phyloP scores from a whole-genome alignment of 2,888 invertebrate genomes.

The Chalcosyrphus nemorum region DNA sequence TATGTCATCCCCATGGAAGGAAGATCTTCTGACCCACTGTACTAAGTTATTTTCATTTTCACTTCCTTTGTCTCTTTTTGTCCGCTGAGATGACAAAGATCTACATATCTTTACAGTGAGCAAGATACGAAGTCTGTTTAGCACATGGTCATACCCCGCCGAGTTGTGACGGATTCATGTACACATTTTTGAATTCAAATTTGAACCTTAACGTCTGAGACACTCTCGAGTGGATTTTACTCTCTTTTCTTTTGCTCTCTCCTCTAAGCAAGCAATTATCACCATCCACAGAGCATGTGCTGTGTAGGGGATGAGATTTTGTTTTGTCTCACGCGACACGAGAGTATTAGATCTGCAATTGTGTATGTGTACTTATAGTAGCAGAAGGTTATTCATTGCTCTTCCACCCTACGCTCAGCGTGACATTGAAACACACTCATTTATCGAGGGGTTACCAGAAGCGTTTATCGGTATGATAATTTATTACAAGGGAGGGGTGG shows the following conservation, averaged over 20 bases:
- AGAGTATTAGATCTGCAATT: conserved; percentile 14
- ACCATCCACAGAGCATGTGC: conserved; percentile 54
- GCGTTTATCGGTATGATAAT: conserved; percentile 32
- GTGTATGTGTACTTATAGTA: neutral
- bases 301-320: conserved; percentile 13
- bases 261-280: neutral
- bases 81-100: neutral
- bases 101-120: neutral
- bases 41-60: neutral
- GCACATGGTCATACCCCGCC: conserved; percentile 26
- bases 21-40: neutral
- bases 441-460: conserved; percentile 36
- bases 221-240: neutral
- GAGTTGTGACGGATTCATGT: neutral
- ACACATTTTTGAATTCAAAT: conserved; percentile 23
- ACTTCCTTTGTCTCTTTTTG: neutral
- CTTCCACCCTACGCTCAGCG: conserved; percentile 27
- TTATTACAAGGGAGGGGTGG: conserved; percentile 3
- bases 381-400: conserved; percentile 19
- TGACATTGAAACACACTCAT: conserved; percentile 65
- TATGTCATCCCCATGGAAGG: too few relatives aligned
- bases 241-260: neutral
- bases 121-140: conserved; percentile 31
- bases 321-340: conserved; percentile 18
- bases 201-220: conserved; percentile 28